Conservation (phyloP, 2,113 vertebrate species). For the Catharus fuscescens region DNA sequence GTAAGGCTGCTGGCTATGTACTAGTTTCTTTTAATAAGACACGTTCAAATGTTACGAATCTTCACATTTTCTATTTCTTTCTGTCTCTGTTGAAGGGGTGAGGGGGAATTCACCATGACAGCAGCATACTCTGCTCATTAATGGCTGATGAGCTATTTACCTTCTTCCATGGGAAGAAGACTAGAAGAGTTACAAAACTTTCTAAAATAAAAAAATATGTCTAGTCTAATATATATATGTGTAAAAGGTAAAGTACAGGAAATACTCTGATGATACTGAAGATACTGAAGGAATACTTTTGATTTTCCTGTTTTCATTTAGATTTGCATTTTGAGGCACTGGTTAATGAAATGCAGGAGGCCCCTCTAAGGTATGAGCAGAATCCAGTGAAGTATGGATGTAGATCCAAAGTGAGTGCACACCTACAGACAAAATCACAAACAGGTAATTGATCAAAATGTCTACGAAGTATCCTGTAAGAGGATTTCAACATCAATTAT, state of each 20-base stretch:
- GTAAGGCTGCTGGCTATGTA: neutral
- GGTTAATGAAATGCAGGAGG: neutral
- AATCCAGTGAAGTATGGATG: neutral
- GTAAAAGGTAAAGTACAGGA: neutral
- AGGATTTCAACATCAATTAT: neutral
- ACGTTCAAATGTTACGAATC: neutral
- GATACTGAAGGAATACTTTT: neutral
- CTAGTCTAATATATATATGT: neutral
- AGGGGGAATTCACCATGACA: neutral
- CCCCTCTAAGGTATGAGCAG: neutral
- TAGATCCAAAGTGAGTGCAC: neutral
- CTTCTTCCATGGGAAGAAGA: neutral
- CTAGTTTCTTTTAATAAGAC: neutral
- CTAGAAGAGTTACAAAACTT: neutral
- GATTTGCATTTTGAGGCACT: neutral
- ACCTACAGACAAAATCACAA: neutral
- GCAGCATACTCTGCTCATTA: neutral
- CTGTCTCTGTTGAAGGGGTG: neutral
- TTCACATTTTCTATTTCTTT: neutral
- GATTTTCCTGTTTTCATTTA: neutral
- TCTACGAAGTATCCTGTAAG: neutral
- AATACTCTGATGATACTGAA: neutral
- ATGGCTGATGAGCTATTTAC: neutral
- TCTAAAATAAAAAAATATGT: neutral
- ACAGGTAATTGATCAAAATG: neutral